Evolutionary conservation across 2,888 invertebrate genomes (phyloP).

Genomic region (Erannis defoliaria): DNA sequence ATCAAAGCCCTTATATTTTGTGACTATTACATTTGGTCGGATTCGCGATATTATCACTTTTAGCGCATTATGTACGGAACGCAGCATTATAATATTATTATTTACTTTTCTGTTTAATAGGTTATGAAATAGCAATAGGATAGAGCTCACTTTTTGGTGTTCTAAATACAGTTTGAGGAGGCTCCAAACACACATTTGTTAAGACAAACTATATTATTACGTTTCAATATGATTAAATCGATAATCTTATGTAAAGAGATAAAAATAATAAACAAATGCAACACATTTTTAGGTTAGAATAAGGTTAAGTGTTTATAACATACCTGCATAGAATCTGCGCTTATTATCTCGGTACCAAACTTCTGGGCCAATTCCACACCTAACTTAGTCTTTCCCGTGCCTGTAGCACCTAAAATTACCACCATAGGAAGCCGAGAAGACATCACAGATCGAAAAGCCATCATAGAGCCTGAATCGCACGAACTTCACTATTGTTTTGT

Average conservation of each 20-base stretch:
- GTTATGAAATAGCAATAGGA: no score
- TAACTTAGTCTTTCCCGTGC: conserved; percentile 98
- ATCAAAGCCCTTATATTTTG: no score
- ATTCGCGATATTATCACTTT: no score
- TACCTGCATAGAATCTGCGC: conserved; percentile 99
- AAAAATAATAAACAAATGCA: background rate
- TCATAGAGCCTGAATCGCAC: conserved; percentile 61
- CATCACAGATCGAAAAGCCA: conserved; percentile 77
- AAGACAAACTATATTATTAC: no score
- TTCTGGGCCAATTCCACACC: conserved; percentile 95
- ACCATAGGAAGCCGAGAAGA: conserved; percentile 89
- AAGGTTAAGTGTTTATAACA: conserved; percentile 37
- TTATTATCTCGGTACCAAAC: conserved; percentile 96
- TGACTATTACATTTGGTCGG: no score
- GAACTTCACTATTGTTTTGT: conserved; percentile 80
- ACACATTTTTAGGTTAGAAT: conserved; percentile 70
- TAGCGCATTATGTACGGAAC: no score
- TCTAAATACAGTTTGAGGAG: background rate
- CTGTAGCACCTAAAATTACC: conserved; percentile 98
- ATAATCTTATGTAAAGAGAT: background rate
- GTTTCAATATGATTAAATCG: background rate
- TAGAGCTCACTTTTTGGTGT: background rate
- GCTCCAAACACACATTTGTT: background rate
- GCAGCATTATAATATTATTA: no score
- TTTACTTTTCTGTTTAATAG: no score